These are phyloP conservation scores for Apotomis turbidana DNA, from an alignment of 2,888 invertebrate species.

Conservation along the genomic window DNA sequence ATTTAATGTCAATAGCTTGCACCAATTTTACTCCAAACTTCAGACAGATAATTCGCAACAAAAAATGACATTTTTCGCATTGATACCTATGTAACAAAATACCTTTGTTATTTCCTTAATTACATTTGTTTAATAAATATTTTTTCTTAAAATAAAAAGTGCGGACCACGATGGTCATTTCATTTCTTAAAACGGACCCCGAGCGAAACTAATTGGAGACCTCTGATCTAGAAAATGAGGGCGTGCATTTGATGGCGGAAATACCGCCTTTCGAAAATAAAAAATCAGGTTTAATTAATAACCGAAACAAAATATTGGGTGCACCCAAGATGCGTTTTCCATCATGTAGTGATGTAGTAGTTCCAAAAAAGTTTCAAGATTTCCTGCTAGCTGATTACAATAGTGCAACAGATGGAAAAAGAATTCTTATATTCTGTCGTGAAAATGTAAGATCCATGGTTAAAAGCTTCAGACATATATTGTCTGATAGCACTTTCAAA, in stretches of 20 bases:
- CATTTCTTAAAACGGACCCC: no score
- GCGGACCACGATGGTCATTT: no score
- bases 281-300: neutral
- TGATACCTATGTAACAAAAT: no score
- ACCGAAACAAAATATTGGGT: neutral
- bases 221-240: neutral
- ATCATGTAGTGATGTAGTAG: neutral
- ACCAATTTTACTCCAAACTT: no score
- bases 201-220: no score
- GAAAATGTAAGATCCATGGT: slow-evolving; percentile 5
- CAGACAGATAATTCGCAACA: no score
- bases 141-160: no score
- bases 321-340: neutral
- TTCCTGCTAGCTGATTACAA: slow-evolving; percentile 9
- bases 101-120: no score
- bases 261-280: neutral
- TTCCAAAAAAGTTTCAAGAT: neutral
- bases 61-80: no score
- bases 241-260: neutral
- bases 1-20: no score
- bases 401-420: slow-evolving; percentile 11
- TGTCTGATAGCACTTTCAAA: slow-evolving; percentile 15
- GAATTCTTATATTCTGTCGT: slow-evolving; percentile 11
- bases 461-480: slow-evolving; percentile 1
- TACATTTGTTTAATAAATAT: no score